These are phyloP conservation scores for Orchesella cincta DNA, from an alignment of 1,140 invertebrate genomes.

Conservation along the genomic window DNA sequence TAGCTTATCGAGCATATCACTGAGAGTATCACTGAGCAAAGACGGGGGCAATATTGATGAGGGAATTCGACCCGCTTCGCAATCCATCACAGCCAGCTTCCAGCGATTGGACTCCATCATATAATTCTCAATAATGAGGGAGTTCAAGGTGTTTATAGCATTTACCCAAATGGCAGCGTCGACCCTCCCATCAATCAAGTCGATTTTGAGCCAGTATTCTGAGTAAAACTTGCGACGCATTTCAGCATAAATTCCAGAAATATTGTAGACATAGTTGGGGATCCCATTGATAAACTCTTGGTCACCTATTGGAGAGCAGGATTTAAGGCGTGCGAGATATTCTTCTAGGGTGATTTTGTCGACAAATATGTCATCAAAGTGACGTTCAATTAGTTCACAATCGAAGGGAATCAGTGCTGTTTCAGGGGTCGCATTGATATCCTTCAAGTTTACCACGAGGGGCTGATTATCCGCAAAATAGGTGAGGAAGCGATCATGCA, in stretches of 20 bases:
- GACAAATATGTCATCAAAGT: conserved; percentile 13
- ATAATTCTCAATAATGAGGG: conserved; percentile 12
- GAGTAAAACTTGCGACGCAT: conserved; percentile 2
- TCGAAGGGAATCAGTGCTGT: background rate
- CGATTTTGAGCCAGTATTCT: conserved; percentile 6
- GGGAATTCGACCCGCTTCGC: conserved; percentile 26
- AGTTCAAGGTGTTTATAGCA: background rate
- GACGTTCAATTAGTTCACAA: background rate
- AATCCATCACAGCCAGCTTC: conserved; percentile 9
- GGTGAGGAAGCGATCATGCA: conserved; percentile 17
- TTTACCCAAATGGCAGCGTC: conserved; percentile 23
- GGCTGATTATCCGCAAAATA: conserved; percentile 17
- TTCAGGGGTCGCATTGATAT: conserved; percentile 12
- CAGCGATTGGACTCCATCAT: background rate
- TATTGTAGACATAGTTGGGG: conserved; percentile 21
- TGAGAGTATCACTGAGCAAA: conserved; percentile 8
- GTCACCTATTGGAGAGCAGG: background rate
- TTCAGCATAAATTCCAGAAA: background rate
- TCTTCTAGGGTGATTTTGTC: conserved; percentile 4
- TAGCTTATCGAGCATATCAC: background rate
- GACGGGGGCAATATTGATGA: background rate
- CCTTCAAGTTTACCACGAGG: background rate
- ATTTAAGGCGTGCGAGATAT: background rate
- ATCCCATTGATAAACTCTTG: conserved; percentile 2
- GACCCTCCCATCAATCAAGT: background rate